phyloP scores from a whole-genome alignment of 2,113 vertebrate genomes.

The Arvicanthis niloticus region DNA sequence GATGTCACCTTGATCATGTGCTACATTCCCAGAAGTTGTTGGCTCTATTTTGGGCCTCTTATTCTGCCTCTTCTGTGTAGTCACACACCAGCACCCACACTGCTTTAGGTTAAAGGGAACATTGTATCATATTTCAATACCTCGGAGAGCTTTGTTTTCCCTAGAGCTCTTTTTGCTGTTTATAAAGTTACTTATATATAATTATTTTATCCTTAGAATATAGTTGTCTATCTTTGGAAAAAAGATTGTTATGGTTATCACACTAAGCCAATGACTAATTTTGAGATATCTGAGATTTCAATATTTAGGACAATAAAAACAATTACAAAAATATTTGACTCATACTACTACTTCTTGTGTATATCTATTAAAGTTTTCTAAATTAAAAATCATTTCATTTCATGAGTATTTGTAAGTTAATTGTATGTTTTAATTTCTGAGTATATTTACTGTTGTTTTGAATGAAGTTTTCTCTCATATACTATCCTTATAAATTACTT shows the following conservation, averaged over 20 bases:
- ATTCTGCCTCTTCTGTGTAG: neutral
- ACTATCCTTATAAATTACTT: neutral
- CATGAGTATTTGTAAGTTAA: neutral
- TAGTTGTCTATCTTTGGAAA: neutral
- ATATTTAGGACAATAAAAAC: constrained; percentile 14
- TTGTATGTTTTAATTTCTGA: neutral
- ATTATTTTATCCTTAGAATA: neutral
- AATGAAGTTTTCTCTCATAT: neutral
- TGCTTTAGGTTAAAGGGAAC: neutral
- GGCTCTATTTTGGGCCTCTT: neutral
- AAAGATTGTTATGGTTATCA: neutral
- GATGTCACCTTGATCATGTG: constrained; percentile 1
- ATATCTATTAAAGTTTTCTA: neutral
- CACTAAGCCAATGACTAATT: constrained; percentile 2
- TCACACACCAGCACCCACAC: neutral
- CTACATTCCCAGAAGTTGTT: neutral
- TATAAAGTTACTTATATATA: neutral
- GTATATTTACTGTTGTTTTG: neutral
- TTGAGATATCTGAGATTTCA: neutral
- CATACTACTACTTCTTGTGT: neutral
- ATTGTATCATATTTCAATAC: neutral
- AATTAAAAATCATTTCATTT: neutral
- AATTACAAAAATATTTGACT: neutral
- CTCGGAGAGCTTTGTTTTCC: neutral
- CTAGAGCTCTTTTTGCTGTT: neutral